Conservation (phyloP, 2,888 invertebrate genomes). For the Meandrusa payeni region DNA sequence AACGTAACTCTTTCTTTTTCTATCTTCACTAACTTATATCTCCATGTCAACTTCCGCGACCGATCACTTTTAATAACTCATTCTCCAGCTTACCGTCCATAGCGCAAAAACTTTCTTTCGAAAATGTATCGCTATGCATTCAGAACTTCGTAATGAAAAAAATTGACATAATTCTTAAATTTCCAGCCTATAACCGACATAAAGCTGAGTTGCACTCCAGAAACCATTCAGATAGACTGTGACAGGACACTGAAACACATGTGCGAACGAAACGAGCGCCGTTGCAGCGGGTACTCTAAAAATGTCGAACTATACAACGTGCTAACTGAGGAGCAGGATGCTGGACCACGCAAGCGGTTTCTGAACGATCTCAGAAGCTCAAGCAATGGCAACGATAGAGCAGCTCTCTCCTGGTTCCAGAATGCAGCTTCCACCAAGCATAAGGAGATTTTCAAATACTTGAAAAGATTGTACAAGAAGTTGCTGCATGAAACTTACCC, state of each 20-base stretch:
- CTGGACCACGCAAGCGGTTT: neutral
- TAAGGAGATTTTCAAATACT: neutral
- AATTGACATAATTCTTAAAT: neutral
- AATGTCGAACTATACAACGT: slow-evolving; percentile 1
- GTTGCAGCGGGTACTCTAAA: neutral
- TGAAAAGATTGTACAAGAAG: neutral
- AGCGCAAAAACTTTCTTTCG: too few species aligned
- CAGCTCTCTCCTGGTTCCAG: neutral
- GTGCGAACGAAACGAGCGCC: neutral
- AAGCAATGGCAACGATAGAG: neutral
- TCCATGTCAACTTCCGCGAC: too few species aligned
- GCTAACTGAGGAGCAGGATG: neutral
- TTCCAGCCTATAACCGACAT: slow-evolving; percentile 2
- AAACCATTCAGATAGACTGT: neutral
- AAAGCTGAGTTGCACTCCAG: neutral
- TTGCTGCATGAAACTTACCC: neutral
- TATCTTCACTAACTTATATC: too few species aligned
- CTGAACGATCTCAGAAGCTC: neutral
- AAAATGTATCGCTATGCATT: too few species aligned
- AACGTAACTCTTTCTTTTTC: too few species aligned
- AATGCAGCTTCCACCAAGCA: neutral
- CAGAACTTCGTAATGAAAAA: too few species aligned
- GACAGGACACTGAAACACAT: neutral
- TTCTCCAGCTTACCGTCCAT: too few species aligned
- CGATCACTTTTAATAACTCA: too few species aligned